Evolutionary conservation across 2,888 invertebrate genomes (phyloP).

Genomic region (Mythimna albipuncta): DNA sequence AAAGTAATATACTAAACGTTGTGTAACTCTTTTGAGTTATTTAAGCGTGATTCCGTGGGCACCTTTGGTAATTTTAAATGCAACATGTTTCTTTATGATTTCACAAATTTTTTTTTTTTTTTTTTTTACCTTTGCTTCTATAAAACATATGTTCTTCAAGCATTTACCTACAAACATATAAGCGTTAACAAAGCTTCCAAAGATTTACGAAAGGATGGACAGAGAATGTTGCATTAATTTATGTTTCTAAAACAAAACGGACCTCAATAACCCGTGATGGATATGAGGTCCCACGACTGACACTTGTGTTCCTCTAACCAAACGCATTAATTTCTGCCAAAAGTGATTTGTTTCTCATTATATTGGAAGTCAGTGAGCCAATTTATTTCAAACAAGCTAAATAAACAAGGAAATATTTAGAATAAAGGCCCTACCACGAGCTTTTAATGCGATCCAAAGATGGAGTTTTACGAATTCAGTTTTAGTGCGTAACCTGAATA

Average conservation of each 20-base stretch:
- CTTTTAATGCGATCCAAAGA: too few species aligned
- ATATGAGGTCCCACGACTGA: slow-evolving; percentile 69
- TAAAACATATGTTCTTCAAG: slow-evolving; percentile 5
- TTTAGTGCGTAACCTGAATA: too few species aligned
- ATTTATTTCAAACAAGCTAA: slow-evolving; percentile 51
- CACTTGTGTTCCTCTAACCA: slow-evolving; percentile 62
- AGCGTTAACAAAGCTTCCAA: neutral
- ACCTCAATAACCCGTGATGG: slow-evolving; percentile 71
- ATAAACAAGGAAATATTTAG: slow-evolving; percentile 35
- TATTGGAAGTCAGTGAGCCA: slow-evolving; percentile 47
- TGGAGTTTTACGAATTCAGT: too few species aligned
- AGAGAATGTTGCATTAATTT: slow-evolving; percentile 17
- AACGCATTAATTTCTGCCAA: slow-evolving; percentile 66
- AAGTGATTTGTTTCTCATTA: slow-evolving; percentile 65
- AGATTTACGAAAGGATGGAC: slow-evolving; percentile 7
- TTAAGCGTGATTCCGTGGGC: slow-evolving; percentile 28
- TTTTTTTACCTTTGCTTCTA: too few species aligned
- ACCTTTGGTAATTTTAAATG: slow-evolving; percentile 18
- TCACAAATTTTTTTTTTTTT: too few species aligned
- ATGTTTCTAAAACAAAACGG: slow-evolving; percentile 26
- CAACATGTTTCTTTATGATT: neutral
- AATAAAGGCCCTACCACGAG: slow-evolving; percentile 7
- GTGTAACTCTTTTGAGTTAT: slow-evolving; percentile 29
- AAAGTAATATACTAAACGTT: slow-evolving; percentile 34
- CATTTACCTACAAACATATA: slow-evolving; percentile 4